Evolutionary conservation across 1,140 invertebrate genomes (phyloP).

Genomic region (Temnothorax curvispinosus): DNA sequence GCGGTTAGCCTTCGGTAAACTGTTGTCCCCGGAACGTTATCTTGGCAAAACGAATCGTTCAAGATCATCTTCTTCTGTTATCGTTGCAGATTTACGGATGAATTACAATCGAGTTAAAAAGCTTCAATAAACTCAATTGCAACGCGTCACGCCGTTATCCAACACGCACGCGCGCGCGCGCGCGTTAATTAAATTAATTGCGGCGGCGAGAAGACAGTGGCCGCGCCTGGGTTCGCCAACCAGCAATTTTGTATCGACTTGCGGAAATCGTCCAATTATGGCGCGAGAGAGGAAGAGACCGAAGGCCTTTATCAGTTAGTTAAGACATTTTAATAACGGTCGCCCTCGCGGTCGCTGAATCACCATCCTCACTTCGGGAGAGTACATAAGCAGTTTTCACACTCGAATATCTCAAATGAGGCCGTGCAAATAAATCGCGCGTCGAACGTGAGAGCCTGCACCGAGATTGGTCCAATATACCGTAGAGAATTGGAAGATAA

Average conservation of each 20-base stretch:
- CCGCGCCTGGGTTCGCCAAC: background rate
- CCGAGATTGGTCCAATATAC: slow-evolving; percentile 42
- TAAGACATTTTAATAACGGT: slow-evolving; percentile 44
- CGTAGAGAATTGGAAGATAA: slow-evolving; percentile 34
- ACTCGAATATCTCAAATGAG: slow-evolving; percentile 20
- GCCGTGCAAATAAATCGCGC: slow-evolving; percentile 36
- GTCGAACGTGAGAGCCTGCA: background rate
- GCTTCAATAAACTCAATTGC: background rate
- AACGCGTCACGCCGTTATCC: slow-evolving; percentile 14
- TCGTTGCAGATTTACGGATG: background rate
- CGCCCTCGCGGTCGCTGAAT: background rate
- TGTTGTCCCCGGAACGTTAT: background rate
- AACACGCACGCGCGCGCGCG: background rate
- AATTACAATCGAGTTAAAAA: background rate
- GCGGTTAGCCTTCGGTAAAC: background rate
- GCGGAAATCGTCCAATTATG: slow-evolving; percentile 51
- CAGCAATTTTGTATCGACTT: slow-evolving; percentile 37
- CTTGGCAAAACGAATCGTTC: background rate
- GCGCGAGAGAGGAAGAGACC: background rate
- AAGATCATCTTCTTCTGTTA: background rate
- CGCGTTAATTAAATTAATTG: slow-evolving; percentile 56
- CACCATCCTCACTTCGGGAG: background rate
- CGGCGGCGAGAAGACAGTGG: background rate
- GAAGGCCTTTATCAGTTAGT: slow-evolving; percentile 45
- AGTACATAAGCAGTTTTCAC: slow-evolving; percentile 23